Evolutionary conservation across 2,797 vertebrate genomes (phyloP), one percentile per base, ranked within the genome.

Genomic region (Peromyscus nudipes): DNA sequence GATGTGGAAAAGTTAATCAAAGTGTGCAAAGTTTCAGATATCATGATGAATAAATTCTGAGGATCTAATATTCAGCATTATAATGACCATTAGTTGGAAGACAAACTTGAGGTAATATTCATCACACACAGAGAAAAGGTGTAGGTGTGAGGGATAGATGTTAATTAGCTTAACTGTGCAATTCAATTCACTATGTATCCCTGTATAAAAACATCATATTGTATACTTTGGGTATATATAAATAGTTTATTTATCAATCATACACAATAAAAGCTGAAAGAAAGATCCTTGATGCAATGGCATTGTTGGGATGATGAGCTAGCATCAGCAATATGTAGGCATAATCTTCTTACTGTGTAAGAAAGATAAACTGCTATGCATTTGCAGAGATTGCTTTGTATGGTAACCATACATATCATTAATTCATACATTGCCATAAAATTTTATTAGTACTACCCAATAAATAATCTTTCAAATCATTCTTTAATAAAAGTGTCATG

Each of bases 401-500:
- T 67, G 75, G 64, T 43, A 65, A 4, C 10, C 46, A 19, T 86
- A 31, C 2, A 27, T 46, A 83, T 40, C 71, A 64, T 87, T 96
- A 96, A 85, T 14, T 91, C 67, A 86, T 19, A 73, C 10, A 81
- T 0, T 89, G 13, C 10, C 64, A 49, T 94, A 75, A n/a, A 71
- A 10, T 94, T 96, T 95, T 89, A 92, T 89, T 95, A 77, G 16
- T 60, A 62, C 46, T n/a, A 84, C 14, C 80, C 65, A 88, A 75
- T 57, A 96, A 92, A 91, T 83, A 92, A 81, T 60, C 81, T 92
- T 97, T 86, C 57, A 92, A 92, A 80, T 79, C 55, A 7, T 88
- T 94, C 62, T 31, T 94, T 96, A 86, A 79, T 88, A 67, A 95
- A 84, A 43, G 76, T 79, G 23, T 75, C 80, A 77, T 73, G 4